Conservation (phyloP, 2,888 invertebrate genomes). For the Agonopterix heracliana region DNA sequence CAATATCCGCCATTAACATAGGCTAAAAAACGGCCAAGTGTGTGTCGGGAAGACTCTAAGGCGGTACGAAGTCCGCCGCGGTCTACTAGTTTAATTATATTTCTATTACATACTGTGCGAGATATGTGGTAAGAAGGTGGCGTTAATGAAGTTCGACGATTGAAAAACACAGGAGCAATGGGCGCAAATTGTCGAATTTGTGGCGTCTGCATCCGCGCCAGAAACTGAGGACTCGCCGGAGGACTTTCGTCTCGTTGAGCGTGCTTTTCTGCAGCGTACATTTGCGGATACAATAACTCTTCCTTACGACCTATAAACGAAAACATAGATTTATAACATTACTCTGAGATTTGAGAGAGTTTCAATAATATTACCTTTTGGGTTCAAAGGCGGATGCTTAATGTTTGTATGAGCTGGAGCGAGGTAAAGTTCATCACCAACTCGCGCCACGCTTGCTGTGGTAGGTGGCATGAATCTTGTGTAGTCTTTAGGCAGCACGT, state of each 20-base stretch:
- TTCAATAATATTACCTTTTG: conserved; percentile 15
- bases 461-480: conserved; percentile 54
- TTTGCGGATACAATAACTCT: not conserved
- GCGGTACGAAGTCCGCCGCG: too few species aligned
- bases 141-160: conserved; percentile 26
- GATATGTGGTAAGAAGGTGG: conserved; percentile 20
- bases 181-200: conserved; percentile 50
- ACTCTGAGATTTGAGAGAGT: not conserved
- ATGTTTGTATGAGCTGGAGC: conserved; percentile 16
- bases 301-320: not conserved
- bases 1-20: too few species aligned
- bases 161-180: conserved; percentile 52
- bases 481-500: conserved; percentile 34
- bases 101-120: not conserved
- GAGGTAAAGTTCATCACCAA: conserved; percentile 20
- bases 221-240: conserved; percentile 51
- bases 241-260: conserved; percentile 56
- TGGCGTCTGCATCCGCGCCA: conserved; percentile 31
- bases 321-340: not conserved
- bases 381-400: conserved; percentile 19
- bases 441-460: conserved; percentile 19
- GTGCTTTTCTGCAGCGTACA: conserved; percentile 7
- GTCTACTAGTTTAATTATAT: not conserved
- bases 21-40: too few species aligned
- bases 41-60: too few species aligned